Conservation (phyloP, 2,797 vertebrate species). For the Onychomys arenicola region DNA sequence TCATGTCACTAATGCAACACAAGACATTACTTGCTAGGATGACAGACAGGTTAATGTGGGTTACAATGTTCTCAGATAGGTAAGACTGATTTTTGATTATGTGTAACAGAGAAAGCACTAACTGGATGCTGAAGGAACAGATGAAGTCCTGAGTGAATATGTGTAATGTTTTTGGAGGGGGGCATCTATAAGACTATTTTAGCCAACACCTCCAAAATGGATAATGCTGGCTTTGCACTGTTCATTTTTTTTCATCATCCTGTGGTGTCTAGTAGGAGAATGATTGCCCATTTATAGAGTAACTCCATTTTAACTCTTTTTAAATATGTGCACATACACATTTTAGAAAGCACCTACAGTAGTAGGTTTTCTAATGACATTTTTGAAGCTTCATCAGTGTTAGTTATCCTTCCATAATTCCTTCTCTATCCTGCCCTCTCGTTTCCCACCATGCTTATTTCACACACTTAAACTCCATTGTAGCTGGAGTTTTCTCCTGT, state of each 20-base stretch:
- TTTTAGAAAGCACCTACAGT: not conserved
- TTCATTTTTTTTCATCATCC: not conserved
- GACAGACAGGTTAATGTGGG: no score
- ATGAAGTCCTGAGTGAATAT: no score
- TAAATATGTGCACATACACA: not conserved
- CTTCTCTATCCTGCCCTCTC: not conserved
- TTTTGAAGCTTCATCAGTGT: not conserved
- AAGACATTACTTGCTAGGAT: no score
- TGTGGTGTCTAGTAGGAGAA: not conserved
- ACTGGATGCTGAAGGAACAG: no score
- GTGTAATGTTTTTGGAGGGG: no score
- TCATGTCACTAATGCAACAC: no score
- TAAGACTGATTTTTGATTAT: no score
- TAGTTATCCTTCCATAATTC: not conserved
- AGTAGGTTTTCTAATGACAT: not conserved
- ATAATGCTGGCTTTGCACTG: no score
- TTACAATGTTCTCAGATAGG: no score
- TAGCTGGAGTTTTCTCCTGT: no score
- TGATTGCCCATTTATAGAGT: not conserved
- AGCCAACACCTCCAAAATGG: not conserved
- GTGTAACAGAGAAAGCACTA: no score
- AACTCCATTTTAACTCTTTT: not conserved
- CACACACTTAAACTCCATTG: no score
- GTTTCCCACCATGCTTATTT: not conserved
- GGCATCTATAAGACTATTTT: not conserved